Evolutionary conservation across 2,113 vertebrate species (phyloP), one percentile per base, ranked within the genome.

Genomic region (Spilogale gracilis): DNA sequence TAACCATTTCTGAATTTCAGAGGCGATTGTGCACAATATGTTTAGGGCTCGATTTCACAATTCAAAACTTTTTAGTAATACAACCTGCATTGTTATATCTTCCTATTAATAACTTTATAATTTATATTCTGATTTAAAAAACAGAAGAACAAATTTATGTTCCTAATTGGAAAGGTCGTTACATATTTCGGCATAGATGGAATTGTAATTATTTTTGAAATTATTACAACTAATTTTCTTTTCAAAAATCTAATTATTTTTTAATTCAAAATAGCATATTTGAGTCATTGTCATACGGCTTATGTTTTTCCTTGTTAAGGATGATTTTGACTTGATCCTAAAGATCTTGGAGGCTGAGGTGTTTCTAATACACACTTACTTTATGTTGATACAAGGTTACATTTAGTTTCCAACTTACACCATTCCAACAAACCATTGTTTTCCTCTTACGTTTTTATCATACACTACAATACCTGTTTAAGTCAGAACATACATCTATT

Each of bases 121-220:
- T 89, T 79, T 23, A 8, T 89, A 9, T 63, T 73, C 79, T 73
- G 50, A 61, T 61, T 69, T 12, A 82, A 81, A 87, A 74, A 79
- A 48, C 38, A 38, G 71, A 69, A 82, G 58, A 92, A 92, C 12
- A 81, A 50, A 95, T 74, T 80, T 58, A n/a, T 38, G 54, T 89
- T 96, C 27, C 45, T 92, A 92, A 96, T 89, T 54, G 71, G 50
- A 73, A 92, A 85, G 92, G 89, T 89, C 38, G 18, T 1, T 52
- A 71, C 14, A 6, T 74, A 27, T 81, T 85, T 85, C 11, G 74
- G 48, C 69, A 73, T 61, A 85, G 89, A 96, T 78, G 82, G 56
- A 73, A 80, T 21, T 11, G 5, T 87, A 48, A 96, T 90, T 78
- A 83, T 58, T 88, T 84, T 88, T 60, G 20, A 86, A 91, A 88